Evolutionary conservation across 2,113 vertebrate species (phyloP).

Genomic region (Cebidichthys violaceus): DNA sequence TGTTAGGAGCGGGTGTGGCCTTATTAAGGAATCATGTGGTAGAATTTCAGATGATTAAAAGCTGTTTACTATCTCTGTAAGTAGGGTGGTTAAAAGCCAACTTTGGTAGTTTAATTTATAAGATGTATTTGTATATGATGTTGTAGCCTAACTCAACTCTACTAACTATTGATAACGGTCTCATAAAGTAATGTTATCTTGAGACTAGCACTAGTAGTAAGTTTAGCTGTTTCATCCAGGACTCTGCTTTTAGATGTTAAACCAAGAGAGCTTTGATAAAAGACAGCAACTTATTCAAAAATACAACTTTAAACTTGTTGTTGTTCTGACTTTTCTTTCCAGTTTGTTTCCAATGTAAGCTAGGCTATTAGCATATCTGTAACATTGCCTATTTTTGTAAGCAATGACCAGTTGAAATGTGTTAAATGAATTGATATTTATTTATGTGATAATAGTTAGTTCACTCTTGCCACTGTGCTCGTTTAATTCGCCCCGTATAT

Average conservation of each 20-base stretch:
- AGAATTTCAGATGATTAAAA: slow-evolving; percentile 65
- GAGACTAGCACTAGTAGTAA: background rate
- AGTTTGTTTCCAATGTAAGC: background rate
- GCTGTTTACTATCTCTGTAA: slow-evolving; percentile 23
- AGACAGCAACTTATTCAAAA: background rate
- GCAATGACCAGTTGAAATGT: background rate
- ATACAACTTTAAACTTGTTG: background rate
- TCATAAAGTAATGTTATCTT: background rate
- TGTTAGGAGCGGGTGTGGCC: slow-evolving; percentile 45
- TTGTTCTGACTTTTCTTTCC: background rate
- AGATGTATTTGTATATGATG: background rate
- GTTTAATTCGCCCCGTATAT: background rate
- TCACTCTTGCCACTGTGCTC: background rate
- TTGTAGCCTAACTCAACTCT: background rate
- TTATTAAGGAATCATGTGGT: slow-evolving; percentile 63
- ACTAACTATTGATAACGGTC: background rate
- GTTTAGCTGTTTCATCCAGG: background rate
- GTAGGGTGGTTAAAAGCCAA: slow-evolving; percentile 12
- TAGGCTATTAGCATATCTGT: background rate
- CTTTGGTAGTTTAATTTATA: slow-evolving; percentile 16
- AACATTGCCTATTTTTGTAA: background rate
- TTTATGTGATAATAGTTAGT: background rate
- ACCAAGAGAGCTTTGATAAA: background rate
- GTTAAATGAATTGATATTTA: background rate
- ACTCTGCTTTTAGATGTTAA: too few species aligned